These are phyloP conservation scores for Agrypnia vestita DNA, from an alignment of 1,140 invertebrate species.

Conservation along the genomic window DNA sequence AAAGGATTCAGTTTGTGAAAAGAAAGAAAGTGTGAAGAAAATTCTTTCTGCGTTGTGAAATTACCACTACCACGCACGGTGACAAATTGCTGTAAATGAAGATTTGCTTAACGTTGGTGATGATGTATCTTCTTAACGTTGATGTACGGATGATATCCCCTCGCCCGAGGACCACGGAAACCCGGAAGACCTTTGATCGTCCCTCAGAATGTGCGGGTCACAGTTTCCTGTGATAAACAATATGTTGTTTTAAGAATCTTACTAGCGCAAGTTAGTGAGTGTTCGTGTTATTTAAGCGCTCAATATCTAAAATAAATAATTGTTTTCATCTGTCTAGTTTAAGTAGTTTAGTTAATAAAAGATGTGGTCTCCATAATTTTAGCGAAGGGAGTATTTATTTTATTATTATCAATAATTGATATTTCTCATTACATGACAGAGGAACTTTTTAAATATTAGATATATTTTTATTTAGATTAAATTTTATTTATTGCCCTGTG, in stretches of 20 bases:
- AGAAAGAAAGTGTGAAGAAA: conserved; percentile 49
- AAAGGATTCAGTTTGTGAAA: conserved; percentile 57
- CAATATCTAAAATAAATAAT: neutral
- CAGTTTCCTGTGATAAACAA: conserved; percentile 23
- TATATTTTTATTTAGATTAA: too few relatives aligned
- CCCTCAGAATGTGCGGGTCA: conserved; percentile 27
- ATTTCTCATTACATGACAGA: too few relatives aligned
- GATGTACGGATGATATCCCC: neutral
- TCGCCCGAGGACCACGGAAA: too few relatives aligned
- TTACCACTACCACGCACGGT: neutral
- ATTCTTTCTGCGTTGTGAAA: neutral
- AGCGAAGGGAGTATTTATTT: too few relatives aligned
- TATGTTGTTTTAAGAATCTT: neutral
- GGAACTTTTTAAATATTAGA: too few relatives aligned
- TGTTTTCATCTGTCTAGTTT: neutral
- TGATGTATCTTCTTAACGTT: neutral
- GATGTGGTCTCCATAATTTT: too few relatives aligned
- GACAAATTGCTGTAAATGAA: neutral
- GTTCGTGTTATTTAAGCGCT: neutral
- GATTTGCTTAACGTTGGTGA: too few relatives aligned
- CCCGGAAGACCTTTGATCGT: conserved; percentile 20
- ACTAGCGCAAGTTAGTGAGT: neutral
- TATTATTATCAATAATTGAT: too few relatives aligned
- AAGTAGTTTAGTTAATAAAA: too few relatives aligned
- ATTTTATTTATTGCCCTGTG: neutral